A percentile compares a stretch with the other conserved stretches of the same genome.
These are phyloP conservation scores for Conops quadrifasciatus DNA, from an alignment of 2,888 invertebrate species.

Conservation along the genomic window DNA sequence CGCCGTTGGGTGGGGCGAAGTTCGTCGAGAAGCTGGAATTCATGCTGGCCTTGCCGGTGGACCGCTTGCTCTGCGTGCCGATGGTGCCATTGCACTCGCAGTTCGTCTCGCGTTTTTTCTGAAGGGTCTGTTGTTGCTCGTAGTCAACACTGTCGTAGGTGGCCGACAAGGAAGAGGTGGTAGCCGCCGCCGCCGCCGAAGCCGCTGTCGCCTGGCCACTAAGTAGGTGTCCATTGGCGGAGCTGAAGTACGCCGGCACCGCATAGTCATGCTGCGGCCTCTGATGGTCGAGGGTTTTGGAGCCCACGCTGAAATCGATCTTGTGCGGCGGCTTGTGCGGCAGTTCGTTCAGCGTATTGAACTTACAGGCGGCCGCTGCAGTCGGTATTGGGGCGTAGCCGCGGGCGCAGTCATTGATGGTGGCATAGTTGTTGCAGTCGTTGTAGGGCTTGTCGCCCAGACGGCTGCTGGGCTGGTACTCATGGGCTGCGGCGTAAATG, in stretches of 20 bases:
- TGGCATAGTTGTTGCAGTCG: slow-evolving; percentile 63
- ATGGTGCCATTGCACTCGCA: slow-evolving; percentile 55
- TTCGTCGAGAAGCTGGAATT: slow-evolving; percentile 62
- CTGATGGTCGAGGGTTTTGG: slow-evolving; percentile 59
- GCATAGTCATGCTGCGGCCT: slow-evolving; percentile 64
- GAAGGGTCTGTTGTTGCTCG: slow-evolving; percentile 51
- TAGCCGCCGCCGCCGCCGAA: slow-evolving; percentile 22
- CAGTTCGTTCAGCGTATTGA: slow-evolving; percentile 61
- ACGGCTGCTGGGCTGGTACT: slow-evolving; percentile 52
- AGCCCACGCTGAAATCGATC: slow-evolving; percentile 46
- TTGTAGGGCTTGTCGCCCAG: slow-evolving; percentile 52
- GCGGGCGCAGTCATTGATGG: slow-evolving; percentile 61
- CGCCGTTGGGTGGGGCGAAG: slow-evolving; percentile 49
- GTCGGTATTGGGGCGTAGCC: slow-evolving; percentile 61
- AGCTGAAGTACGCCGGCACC: slow-evolving; percentile 59
- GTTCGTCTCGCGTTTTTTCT: slow-evolving; percentile 42
- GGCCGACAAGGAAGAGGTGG: slow-evolving; percentile 42
- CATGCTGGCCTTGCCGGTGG: slow-evolving; percentile 40
- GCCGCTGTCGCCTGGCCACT: slow-evolving; percentile 36
- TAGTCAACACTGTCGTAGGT: slow-evolving; percentile 59
- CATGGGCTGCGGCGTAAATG: slow-evolving; percentile 74
- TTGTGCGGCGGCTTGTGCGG: slow-evolving; percentile 44
- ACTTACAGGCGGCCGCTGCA: slow-evolving; percentile 60
- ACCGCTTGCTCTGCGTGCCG: slow-evolving; percentile 18
- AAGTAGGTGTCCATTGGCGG: slow-evolving; percentile 48